phyloP scores from a whole-genome alignment of 2,797 vertebrate species.

The Prunella strophiata region DNA sequence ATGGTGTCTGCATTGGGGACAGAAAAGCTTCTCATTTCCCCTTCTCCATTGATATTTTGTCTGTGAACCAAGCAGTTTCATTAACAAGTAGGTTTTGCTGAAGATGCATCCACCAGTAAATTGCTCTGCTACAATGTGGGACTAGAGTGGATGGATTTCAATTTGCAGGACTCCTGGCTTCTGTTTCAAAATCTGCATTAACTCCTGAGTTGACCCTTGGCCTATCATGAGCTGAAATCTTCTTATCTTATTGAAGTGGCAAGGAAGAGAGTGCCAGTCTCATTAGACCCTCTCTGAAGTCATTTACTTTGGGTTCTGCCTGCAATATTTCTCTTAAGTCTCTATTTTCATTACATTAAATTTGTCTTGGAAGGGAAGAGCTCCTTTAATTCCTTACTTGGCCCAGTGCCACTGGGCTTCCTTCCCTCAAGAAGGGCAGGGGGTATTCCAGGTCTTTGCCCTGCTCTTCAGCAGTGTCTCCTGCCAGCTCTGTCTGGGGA shows the following conservation, averaged over 20 bases:
- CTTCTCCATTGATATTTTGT: background rate
- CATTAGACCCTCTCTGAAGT: background rate
- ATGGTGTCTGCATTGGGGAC: background rate
- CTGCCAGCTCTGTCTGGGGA: background rate
- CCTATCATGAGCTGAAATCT: background rate
- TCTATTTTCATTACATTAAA: background rate
- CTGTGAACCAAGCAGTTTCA: background rate
- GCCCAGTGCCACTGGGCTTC: background rate
- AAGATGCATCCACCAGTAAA: background rate
- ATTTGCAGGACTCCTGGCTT: background rate
- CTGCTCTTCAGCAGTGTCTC: background rate
- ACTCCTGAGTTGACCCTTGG: background rate
- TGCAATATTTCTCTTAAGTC: background rate
- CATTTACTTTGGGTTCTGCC: background rate
- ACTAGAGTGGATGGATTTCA: background rate
- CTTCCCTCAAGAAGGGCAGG: background rate
- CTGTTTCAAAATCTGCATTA: constrained; percentile 29
- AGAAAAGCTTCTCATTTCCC: background rate
- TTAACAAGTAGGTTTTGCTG: background rate
- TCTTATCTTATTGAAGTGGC: background rate
- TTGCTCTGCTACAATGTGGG: background rate
- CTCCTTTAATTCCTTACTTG: background rate
- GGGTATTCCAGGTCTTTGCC: background rate
- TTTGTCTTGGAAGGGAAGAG: background rate
- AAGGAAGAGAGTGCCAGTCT: background rate